Percentiles rank a stretch among this genome's conserved stretches.
These are phyloP conservation scores for Pantelozetes paolii DNA, from an alignment of 2,888 invertebrate genomes.

Conservation along the genomic window DNA sequence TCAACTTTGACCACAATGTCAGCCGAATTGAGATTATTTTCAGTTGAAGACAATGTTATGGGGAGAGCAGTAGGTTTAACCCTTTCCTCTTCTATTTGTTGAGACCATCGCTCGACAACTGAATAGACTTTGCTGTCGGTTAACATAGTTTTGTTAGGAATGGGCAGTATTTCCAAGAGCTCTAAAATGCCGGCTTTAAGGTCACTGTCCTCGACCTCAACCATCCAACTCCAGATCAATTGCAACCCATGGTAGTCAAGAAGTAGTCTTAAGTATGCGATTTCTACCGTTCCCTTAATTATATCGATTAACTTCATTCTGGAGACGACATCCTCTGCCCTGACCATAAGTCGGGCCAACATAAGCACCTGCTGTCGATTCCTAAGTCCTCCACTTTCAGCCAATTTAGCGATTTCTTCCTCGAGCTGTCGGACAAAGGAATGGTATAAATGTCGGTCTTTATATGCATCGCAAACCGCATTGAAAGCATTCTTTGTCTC, in stretches of 20 bases:
- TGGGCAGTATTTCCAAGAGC: conserved; percentile 77
- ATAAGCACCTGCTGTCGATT: conserved; percentile 85
- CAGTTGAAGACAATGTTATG: background rate
- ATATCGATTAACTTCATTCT: conserved; percentile 67
- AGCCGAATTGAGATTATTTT: background rate
- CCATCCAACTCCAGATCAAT: conserved; percentile 88
- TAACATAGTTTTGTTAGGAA: conserved; percentile 86
- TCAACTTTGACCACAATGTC: background rate
- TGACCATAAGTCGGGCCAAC: conserved; percentile 83
- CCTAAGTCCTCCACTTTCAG: conserved; percentile 69
- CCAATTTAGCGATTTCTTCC: conserved; percentile 78
- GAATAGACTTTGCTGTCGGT: conserved; percentile 84
- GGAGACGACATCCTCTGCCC: conserved; percentile 75
- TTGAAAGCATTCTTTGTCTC: conserved; percentile 17
- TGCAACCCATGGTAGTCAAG: conserved; percentile 79
- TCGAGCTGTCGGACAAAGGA: conserved; percentile 62
- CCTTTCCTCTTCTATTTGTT: background rate
- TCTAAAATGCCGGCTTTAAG: conserved; percentile 63
- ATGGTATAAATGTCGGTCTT: conserved; percentile 8
- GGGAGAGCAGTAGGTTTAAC: background rate
- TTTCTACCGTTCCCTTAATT: conserved; percentile 60
- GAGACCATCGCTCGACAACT: conserved; percentile 77
- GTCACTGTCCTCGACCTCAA: conserved; percentile 58
- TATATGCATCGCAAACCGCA: background rate
- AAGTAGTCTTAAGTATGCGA: conserved; percentile 62